Base-by-base conservation (phyloP, 1,140 invertebrate genomes). In the Lysiphlebus fabarum region DNA sequence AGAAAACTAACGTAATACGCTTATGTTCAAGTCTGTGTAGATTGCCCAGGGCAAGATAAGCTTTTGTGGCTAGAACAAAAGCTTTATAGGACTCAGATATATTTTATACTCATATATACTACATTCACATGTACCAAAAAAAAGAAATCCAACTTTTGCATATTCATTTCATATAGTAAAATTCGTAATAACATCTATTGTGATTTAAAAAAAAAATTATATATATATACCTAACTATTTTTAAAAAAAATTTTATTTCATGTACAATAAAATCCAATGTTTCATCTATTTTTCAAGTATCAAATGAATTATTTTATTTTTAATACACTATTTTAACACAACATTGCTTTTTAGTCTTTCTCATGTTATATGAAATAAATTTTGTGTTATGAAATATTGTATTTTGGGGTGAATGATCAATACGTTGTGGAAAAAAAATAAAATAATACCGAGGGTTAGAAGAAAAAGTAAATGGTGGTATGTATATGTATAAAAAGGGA, bases 1-100 rank as follows among this genome's bases (percentile, higher is more conserved):
- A 54, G 43, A 53, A 59, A 12, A 42, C 42, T n/a, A n/a, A n/a
- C 8, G 12, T 58, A 51, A 58, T 58, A 41, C 38, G 17, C 56
- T 47, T 44, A 36, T 5, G 17, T 55, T 40, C 53, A 44, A 34
- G 50, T 9, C 7, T 44, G n/a, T 40, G 42, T 34, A 26, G 47
- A 49, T 11, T 49, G 36, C 47, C 33, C 47, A 10, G 47, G 5
- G 5, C 10, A 34, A 49, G 47, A 49, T 49, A 36, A 49, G 47
- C 47, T 49, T 47, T 49, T 49, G 26, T 10, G 47, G 47, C 33
- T 49, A 11, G n/a, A 49, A 49, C 47, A 49, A 49, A 34, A 26
- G 47, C 7, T 49, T 49, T 49, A 12, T 45, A 3, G 26, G 17
- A 10, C 47, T 34, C 7, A 49, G 17, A 26, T 26, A 26, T 26